Percentiles rank a stretch among this genome's conserved stretches.
phyloP scores from a whole-genome alignment of 2,888 invertebrate genomes.

The Morpho achilles region DNA sequence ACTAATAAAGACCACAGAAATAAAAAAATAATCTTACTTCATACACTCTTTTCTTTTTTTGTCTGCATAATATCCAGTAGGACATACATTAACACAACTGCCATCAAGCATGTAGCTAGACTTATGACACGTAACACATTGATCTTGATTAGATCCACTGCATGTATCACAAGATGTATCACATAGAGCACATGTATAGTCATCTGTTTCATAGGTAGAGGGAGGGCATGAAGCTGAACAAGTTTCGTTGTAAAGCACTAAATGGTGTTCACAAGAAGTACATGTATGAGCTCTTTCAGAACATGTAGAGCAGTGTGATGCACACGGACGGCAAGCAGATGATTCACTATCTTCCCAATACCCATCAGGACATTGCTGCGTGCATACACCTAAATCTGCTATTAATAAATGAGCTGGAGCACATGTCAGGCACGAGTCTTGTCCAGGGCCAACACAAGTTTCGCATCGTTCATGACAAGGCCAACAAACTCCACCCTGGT shows the following conservation, averaged over 20 bases:
- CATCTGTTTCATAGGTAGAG: constrained; percentile 91
- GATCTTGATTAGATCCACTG: constrained; percentile 85
- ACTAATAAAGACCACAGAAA: too few relatives aligned
- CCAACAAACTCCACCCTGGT: constrained; percentile 89
- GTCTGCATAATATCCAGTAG: constrained; percentile 86
- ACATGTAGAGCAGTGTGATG: constrained; percentile 91
- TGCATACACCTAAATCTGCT: constrained; percentile 90
- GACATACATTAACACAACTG: constrained; percentile 85
- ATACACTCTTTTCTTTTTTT: constrained; percentile 89
- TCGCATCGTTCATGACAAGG: constrained; percentile 94
- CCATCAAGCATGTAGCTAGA: constrained; percentile 86
- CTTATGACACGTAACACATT: constrained; percentile 89
- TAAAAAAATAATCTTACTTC: constrained; percentile 55
- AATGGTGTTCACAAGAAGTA: constrained; percentile 92
- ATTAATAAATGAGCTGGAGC: constrained; percentile 91
- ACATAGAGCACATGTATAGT: constrained; percentile 90
- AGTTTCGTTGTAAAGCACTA: constrained; percentile 89
- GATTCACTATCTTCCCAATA: constrained; percentile 89
- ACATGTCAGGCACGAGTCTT: constrained; percentile 91
- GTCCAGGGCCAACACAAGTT: constrained; percentile 92
- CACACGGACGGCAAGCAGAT: constrained; percentile 90
- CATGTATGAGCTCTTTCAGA: constrained; percentile 90
- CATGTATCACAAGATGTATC: constrained; percentile 90
- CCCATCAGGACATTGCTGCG: constrained; percentile 93
- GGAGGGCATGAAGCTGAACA: constrained; percentile 91